These are phyloP conservation scores for Calameuta pallipes DNA, from an alignment of 2,888 invertebrate genomes.

Conservation along the genomic window DNA sequence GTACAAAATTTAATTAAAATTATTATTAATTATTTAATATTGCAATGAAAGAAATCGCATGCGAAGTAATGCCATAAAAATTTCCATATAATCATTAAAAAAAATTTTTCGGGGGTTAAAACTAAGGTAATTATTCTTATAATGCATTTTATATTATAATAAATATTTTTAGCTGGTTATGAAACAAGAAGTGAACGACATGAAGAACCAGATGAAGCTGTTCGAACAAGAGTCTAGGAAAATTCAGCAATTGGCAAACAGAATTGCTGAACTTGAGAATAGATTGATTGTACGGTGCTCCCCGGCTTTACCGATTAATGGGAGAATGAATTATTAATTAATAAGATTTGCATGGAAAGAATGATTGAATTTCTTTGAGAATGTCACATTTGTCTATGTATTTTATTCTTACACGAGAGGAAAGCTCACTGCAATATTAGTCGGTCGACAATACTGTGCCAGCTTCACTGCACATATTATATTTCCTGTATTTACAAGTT, in stretches of 20 bases:
- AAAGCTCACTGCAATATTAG: not conserved
- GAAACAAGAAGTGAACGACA: conserved; percentile 50
- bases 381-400: not conserved
- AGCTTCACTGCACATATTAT: conserved; percentile 30
- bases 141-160: not conserved
- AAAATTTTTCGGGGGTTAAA: not conserved
- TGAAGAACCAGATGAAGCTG: conserved; percentile 54
- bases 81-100: not conserved
- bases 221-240: conserved; percentile 57
- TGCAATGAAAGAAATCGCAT: not conserved
- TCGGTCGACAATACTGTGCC: not conserved
- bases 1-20: not conserved
- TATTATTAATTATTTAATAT: not conserved
- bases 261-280: conserved; percentile 55
- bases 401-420: not conserved
- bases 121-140: not conserved
- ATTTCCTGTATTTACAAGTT: conserved; percentile 23
- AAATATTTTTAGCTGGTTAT: not conserved
- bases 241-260: conserved; percentile 55
- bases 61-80: not conserved
- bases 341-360: not conserved
- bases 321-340: conserved; percentile 11
- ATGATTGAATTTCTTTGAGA: not conserved
- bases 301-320: conserved; percentile 29
- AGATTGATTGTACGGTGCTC: conserved; percentile 51